Evolutionary conservation across 2,888 invertebrate species (phyloP).

Genomic region (Chaetoderma sp.): DNA sequence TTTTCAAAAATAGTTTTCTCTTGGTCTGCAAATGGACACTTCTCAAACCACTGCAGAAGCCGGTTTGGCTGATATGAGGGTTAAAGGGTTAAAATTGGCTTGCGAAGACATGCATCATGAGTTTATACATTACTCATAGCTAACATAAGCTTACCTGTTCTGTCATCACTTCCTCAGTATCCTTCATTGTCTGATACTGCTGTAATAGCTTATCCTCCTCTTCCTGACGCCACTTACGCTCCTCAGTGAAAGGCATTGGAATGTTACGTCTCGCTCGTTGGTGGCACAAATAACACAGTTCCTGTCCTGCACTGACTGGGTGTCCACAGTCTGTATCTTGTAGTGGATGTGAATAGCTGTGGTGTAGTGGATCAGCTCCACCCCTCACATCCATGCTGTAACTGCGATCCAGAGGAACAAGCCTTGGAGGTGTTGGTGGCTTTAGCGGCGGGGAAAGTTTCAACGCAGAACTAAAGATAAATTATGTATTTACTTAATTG

Average conservation of each 20-base stretch:
- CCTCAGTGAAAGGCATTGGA: constrained; percentile 66
- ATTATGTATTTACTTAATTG: too few relatives aligned
- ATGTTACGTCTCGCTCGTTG: constrained; percentile 67
- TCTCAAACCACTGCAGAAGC: too few relatives aligned
- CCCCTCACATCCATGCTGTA: constrained; percentile 42
- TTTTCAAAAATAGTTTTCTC: too few relatives aligned
- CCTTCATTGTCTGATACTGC: constrained; percentile 67
- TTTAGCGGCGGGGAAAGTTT: too few relatives aligned
- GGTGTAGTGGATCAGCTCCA: constrained; percentile 30
- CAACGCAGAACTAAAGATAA: too few relatives aligned
- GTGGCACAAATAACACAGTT: constrained; percentile 69
- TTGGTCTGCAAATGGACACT: too few relatives aligned
- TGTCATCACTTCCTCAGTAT: constrained; percentile 62
- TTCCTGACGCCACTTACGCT: constrained; percentile 55
- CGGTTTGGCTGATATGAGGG: too few relatives aligned
- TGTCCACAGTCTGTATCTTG: constrained; percentile 54
- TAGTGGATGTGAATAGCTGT: constrained; percentile 8
- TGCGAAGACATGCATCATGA: too few relatives aligned
- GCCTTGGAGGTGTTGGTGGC: constrained; percentile 32
- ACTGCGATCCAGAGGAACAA: constrained; percentile 50
- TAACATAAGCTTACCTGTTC: constrained; percentile 55
- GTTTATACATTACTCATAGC: too few relatives aligned
- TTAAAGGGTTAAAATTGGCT: too few relatives aligned
- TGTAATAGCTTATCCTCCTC: constrained; percentile 66
- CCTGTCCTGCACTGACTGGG: constrained; percentile 68